These are phyloP conservation scores for Lichenostomus cassidix DNA, from an alignment of 2,113 vertebrate species.

Conservation along the genomic window DNA sequence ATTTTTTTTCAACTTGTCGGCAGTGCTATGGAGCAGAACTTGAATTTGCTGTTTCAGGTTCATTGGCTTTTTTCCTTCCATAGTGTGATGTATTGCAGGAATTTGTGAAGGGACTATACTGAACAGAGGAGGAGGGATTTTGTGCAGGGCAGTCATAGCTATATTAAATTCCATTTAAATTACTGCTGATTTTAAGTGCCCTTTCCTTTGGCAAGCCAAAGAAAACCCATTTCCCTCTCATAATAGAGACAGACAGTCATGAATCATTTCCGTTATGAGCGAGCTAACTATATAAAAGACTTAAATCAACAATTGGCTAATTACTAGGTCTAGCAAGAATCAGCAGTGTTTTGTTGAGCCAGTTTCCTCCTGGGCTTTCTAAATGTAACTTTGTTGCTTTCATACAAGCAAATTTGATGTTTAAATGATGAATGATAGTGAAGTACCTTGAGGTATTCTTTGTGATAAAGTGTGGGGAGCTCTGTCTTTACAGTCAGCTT, in stretches of 20 bases:
- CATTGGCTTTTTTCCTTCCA: background rate
- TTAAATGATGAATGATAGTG: background rate
- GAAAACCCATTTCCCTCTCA: conserved; percentile 31
- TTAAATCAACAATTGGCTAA: conserved; percentile 2
- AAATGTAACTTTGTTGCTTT: background rate
- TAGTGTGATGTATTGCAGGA: background rate
- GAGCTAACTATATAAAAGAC: background rate
- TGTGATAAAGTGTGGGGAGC: background rate
- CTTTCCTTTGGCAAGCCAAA: background rate
- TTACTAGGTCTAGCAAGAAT: background rate
- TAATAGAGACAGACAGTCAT: background rate
- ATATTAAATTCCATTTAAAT: conserved; percentile 23
- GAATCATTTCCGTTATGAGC: conserved; percentile 40
- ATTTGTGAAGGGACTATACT: background rate
- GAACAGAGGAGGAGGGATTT: background rate
- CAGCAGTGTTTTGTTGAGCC: background rate
- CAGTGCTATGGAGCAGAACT: background rate
- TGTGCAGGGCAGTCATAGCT: background rate
- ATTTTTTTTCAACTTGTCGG: background rate
- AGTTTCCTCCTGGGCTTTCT: background rate
- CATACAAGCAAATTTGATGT: background rate
- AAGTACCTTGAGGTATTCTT: background rate
- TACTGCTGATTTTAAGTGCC: conserved; percentile 13
- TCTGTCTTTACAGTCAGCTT: background rate
- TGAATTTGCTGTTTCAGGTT: background rate